Evolutionary conservation across 2,888 invertebrate species (phyloP).

Genomic region (Fragum sueziense): DNA sequence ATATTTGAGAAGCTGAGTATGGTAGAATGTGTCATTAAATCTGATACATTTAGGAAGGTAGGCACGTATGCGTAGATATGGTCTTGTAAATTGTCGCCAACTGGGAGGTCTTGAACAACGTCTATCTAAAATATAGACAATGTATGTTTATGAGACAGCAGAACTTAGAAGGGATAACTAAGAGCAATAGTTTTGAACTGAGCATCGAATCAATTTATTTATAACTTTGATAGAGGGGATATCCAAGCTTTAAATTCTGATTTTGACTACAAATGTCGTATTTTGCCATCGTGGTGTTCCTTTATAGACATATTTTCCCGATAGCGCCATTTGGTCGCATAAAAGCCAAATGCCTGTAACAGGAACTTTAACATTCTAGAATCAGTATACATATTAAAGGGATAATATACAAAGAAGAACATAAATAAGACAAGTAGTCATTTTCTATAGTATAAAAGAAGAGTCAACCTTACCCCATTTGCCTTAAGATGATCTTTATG

Average conservation of each 20-base stretch:
- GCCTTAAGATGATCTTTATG: background rate
- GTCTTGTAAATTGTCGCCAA: constrained; percentile 4
- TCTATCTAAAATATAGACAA: background rate
- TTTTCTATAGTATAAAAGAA: background rate
- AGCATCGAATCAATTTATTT: background rate
- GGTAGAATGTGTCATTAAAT: background rate
- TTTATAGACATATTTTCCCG: no score
- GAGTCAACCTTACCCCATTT: background rate
- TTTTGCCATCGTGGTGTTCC: background rate
- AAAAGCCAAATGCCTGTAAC: background rate
- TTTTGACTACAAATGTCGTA: no score
- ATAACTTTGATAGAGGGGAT: background rate
- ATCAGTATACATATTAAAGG: no score
- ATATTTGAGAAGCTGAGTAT: background rate
- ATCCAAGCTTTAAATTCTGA: background rate
- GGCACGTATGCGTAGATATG: background rate
- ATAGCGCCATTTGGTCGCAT: background rate
- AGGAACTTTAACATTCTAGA: background rate
- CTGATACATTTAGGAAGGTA: background rate
- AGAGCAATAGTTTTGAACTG: background rate
- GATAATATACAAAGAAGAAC: no score
- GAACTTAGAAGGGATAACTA: background rate
- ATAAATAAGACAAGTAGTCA: background rate
- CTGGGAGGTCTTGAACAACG: background rate
- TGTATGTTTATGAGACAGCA: background rate